Base-by-base conservation (phyloP, 2,888 invertebrate species). In the Zonitis immaculata region DNA sequence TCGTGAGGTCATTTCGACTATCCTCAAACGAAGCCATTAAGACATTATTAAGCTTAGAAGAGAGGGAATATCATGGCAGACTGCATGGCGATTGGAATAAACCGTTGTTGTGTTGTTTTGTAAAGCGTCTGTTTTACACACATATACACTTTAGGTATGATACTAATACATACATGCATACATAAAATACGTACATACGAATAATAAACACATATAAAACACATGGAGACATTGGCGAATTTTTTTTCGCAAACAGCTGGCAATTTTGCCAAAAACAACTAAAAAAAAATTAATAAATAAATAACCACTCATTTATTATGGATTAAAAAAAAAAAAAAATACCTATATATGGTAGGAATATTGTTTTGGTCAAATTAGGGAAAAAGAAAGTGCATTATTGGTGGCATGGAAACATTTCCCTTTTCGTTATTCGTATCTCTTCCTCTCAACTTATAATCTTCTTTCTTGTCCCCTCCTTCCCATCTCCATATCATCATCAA, bases 1-100 rank as follows among this genome's bases (percentile, higher is more conserved):
- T 39, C 39, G 39, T 39, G 39, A 39, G 39, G 39, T 39, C 39
- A 39, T 39, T 39, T 39, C 18, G 39, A 18, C 39, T n/a, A 39
- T 39, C 39, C 39, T 39, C 39, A 20, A 39, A 39, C 18, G 11
- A 39, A 18, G 20, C 39, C 39, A 39, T 20, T 39, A 39, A 39
- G 39, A 39, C 39, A 39, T 39, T 39, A 39, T 39, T 39, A 20
- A 20, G 39, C 20, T 39, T 39, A 39, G 39, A 39, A 39, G 39
- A 20, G 39, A 6, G 39, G 39, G 39, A 39, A 39, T 18, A 39
- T 20, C 39, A 57, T 54, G 54, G 61, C 55, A 63, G 63, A 63
- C 63, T 63, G 63, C 63, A 58, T 63, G 63, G 61, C 63, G 63
- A 57, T 61, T 56, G 54, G 51, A 45, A 55, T 54, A 56, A 59